Base-by-base conservation (phyloP, 2,113 vertebrate genomes). In the Megaceryle maxima region DNA sequence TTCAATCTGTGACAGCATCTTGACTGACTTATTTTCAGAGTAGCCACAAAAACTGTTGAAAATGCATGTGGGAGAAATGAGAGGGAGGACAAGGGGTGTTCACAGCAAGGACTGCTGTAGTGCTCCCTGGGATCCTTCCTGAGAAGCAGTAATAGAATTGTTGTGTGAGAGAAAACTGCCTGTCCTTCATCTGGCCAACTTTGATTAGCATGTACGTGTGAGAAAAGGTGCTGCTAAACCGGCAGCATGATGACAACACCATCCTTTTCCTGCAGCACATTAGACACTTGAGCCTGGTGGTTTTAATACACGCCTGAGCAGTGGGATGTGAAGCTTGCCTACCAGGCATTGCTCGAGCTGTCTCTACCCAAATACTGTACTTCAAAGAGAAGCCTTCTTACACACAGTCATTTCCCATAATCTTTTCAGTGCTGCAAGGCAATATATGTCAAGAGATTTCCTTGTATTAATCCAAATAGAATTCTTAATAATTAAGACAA, bases 401-500 rank as follows among this genome's bases (percentile, higher is more conserved):
- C 50, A 53, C 75, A 21, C 44, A 83, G 44, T 90, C 41, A 55
- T 94, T 95, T 92, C 66, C 55, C 63, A 26, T 93, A 81, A 94
- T 92, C 83, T 85, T 82, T 92, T 96, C 83, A 78, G 91, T 91
- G 85, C 96, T 29, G n/a, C 88, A 96, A 97, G 95, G 94, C 94
- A 96, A 43, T 93, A 80, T 77, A 31, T 93, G 94, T 97, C 96
- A 97, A 88, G 95, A 96, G 97, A 96, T 95, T 95, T 97, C 76
- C 88, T 81, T 73, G 37, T 88, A 88, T 96, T 98, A 96, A 35
- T 97, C 92, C 95, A 97, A 97, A 97, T 90, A 96, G 95, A 96
- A 93, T 92, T 92, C 82, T 95, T 97, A 97, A 98, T 98, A 87
- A 97, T 97, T 95, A 97, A 97, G 95, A 97, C 94, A 98, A 88